Base-by-base conservation (phyloP, 1,140 invertebrate species). In the Nasonia vitripennis region DNA sequence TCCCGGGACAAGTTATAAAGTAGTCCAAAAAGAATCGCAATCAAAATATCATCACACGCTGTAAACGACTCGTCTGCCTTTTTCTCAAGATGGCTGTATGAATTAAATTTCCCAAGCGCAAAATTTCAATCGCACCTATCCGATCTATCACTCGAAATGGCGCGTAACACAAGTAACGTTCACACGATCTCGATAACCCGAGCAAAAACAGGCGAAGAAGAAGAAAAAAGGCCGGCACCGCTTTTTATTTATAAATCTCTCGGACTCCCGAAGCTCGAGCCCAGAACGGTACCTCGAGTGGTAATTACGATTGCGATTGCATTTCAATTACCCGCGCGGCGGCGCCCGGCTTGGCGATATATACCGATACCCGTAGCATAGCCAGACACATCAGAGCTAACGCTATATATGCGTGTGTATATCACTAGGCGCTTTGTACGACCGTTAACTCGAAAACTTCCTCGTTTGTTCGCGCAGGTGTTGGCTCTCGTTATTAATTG, bases 311-410 rank as follows among this genome's bases (percentile, higher is more conserved):
- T 78, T 68, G 9, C 81, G 73, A 84, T 51, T 84, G 45, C 41
- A 79, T 78, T 84, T 84, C 75, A 84, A 78, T 83, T 83, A 78
- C 74, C 68, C 73, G 23, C 67, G 67, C n/a, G 75, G 12, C 70
- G 70, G 67, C 17, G 71, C 73, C 7, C 73, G 37, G 5, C 14
- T 45, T 45, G 23, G 68, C 68, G 68, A 71, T 27, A 10, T 41
- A 45, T 75, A 75, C 27, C 37, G 20, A 75, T 71, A 34, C 23
- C 10, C 17, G 17, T 14, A 51, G 45, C 45, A 6, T 37, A 37
- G 41, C 41, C 41, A 45, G 41, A 45, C 41, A 45, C 41, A 45
- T 45, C 41, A 45, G 41, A 45, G 41, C 41, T 45, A 45, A 45
- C 41, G 41, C 41, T 68, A 10, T 7, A 4, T 7, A 45, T 80